Conservation (phyloP, 2,797 vertebrate species). For the Atherinosoma microstoma region DNA sequence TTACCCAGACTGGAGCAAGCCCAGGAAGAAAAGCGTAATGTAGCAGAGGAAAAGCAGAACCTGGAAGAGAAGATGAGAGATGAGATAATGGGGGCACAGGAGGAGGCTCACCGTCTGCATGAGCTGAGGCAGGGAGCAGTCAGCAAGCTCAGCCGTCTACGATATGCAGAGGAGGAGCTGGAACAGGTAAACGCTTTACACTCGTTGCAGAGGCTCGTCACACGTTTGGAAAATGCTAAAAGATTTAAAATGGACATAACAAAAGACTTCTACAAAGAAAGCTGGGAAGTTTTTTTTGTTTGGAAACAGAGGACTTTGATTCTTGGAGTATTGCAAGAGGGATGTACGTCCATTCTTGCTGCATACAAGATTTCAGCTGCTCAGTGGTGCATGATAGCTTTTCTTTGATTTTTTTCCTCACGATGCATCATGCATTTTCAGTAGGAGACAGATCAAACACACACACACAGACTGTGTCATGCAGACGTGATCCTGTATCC, state of each 20-base stretch:
- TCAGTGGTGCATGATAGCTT: neutral
- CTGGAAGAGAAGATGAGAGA: conserved; percentile 97
- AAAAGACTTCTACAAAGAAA: neutral
- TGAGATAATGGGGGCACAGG: conserved; percentile 95
- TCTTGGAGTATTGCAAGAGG: neutral
- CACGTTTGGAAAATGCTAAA: neutral
- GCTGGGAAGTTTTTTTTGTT: neutral
- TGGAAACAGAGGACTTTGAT: neutral
- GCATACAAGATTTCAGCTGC: neutral
- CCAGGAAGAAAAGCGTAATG: conserved; percentile 97
- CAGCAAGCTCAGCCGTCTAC: conserved; percentile 92
- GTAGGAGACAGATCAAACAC: neutral
- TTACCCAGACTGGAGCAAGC: conserved; percentile 91
- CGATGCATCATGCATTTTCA: neutral
- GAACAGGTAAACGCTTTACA: conserved; percentile 87
- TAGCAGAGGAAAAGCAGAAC: conserved; percentile 96
- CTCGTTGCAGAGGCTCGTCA: neutral
- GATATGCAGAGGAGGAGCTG: conserved; percentile 97
- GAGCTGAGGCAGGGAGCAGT: conserved; percentile 92
- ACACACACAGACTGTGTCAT: neutral
- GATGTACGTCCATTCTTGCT: neutral
- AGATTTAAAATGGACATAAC: neutral
- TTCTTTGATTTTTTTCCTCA: neutral
- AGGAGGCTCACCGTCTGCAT: conserved; percentile 92
- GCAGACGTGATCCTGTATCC: neutral